Percentiles rank a stretch among this genome's conserved stretches.
phyloP scores from a whole-genome alignment of 2,113 vertebrate genomes.

The Diglossa brunneiventris region DNA sequence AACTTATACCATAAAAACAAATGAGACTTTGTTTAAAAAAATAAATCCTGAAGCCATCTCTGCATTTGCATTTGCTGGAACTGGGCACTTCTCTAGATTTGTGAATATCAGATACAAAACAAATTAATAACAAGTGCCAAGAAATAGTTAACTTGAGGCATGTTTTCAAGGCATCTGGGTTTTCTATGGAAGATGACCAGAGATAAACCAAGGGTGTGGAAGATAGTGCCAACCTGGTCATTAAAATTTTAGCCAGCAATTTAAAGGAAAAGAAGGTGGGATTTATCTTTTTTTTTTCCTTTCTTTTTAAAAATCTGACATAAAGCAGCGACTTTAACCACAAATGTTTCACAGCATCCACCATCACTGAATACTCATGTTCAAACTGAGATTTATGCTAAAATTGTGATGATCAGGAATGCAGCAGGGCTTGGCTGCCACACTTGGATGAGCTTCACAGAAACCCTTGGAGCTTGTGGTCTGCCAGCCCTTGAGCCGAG shows the following conservation, averaged over 20 bases:
- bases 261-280: not conserved
- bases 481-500: not conserved
- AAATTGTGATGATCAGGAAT: not conserved
- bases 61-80: not conserved
- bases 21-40: not conserved
- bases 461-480: not conserved
- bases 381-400: not conserved
- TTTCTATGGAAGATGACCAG: not conserved
- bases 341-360: not conserved
- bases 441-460: not conserved
- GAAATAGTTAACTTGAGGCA: not conserved
- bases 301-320: not conserved
- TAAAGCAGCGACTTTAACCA: not conserved
- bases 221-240: not conserved
- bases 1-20: not conserved
- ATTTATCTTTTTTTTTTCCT: not conserved
- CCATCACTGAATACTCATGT: not conserved
- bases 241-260: not conserved
- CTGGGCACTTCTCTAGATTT: not conserved
- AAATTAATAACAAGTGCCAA: not conserved
- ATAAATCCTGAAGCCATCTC: not conserved
- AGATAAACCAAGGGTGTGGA: not conserved
- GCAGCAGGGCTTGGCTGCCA: not conserved
- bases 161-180: not conserved
- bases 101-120: not conserved